These are phyloP conservation scores for Ennomos erosarius DNA, from an alignment of 2,888 invertebrate species.

Conservation along the genomic window DNA sequence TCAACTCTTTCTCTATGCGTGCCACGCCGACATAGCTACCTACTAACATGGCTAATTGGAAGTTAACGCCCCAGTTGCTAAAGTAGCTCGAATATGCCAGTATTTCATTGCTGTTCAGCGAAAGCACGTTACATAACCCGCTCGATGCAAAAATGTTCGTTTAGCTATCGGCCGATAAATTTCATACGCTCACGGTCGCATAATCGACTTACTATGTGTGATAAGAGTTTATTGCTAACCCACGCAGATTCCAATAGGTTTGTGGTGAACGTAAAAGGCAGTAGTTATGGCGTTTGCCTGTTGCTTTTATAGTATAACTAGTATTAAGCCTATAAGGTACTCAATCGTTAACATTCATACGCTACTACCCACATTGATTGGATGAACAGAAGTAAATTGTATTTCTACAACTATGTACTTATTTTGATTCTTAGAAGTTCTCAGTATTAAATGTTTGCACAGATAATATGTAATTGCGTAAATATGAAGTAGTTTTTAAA, in stretches of 20 bases:
- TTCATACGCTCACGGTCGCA: slow-evolving; percentile 68
- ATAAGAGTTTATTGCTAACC: slow-evolving; percentile 44
- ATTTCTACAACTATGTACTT: no score
- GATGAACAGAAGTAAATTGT: no score
- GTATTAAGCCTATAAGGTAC: no score
- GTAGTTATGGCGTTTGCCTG: background rate
- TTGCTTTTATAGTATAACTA: background rate
- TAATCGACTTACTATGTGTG: slow-evolving; percentile 63
- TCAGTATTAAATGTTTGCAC: no score
- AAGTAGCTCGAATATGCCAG: no score
- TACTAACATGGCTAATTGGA: background rate
- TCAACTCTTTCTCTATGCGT: no score
- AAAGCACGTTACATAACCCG: no score
- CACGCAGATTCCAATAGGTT: slow-evolving; percentile 9
- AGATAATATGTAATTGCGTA: no score
- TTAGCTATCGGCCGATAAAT: slow-evolving; percentile 69
- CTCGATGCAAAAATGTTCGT: slow-evolving; percentile 48
- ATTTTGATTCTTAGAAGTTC: no score
- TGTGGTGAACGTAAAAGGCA: background rate
- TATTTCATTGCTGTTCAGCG: no score
- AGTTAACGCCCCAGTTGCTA: background rate
- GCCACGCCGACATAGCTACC: background rate
- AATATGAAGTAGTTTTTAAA: no score
- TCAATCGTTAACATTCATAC: background rate
- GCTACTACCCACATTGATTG: no score